These are phyloP conservation scores for Frankliniella intonsa DNA, from an alignment of 2,888 invertebrate genomes.

Conservation along the genomic window DNA sequence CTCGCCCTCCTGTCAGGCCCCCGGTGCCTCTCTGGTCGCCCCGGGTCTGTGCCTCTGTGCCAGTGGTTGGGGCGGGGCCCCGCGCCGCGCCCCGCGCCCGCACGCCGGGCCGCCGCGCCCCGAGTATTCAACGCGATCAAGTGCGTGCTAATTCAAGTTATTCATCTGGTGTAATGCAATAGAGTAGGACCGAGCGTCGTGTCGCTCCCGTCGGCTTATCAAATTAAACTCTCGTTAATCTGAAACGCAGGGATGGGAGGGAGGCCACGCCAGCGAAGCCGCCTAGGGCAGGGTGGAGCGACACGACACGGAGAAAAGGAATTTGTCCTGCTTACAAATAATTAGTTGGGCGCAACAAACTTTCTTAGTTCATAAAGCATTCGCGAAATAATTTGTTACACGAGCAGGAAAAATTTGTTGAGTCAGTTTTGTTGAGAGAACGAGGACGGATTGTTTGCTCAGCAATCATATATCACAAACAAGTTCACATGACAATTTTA, in stretches of 20 bases:
- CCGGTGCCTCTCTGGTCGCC: background rate
- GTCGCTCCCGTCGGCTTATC: background rate
- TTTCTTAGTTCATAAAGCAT: no score
- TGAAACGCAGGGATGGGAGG: background rate
- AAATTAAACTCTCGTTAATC: background rate
- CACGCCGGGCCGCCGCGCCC: background rate
- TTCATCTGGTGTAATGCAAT: background rate
- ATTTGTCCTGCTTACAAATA: no score
- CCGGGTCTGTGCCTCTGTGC: no score
- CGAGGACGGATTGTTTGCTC: no score
- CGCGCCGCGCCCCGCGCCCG: no score
- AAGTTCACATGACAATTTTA: no score
- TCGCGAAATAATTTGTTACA: no score
- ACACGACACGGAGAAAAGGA: background rate
- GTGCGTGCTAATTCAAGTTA: background rate
- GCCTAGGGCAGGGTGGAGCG: background rate
- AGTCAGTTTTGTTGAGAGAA: no score
- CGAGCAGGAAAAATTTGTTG: no score
- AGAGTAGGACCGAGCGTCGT: background rate
- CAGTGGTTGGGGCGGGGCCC: no score
- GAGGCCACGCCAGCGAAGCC: background rate
- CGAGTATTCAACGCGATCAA: background rate
- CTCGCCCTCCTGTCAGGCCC: background rate
- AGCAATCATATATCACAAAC: no score
- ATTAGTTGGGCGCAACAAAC: no score